These are phyloP conservation scores for Acanthornis magna DNA, from an alignment of 2,797 vertebrate genomes.

Conservation along the genomic window DNA sequence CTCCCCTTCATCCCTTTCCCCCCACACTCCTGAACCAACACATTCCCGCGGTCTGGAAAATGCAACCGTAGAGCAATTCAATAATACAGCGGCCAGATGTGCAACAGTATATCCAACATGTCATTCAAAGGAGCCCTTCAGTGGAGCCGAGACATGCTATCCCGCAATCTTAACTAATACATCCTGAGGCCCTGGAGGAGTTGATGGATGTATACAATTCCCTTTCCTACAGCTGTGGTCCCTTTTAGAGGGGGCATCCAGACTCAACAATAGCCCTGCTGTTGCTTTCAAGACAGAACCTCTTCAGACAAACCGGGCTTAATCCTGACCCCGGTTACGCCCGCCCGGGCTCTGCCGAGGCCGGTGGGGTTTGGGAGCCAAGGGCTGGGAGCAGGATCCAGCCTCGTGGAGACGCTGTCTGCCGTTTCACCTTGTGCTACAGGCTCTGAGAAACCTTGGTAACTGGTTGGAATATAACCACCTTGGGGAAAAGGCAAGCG, in stretches of 20 bases:
- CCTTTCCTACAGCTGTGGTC: conserved; percentile 68
- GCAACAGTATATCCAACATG: conserved; percentile 60
- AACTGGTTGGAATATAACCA: conserved; percentile 54
- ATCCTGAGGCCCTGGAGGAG: conserved; percentile 69
- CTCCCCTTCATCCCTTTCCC: background rate
- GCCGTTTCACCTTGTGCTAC: conserved; percentile 30
- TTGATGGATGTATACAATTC: conserved; percentile 69
- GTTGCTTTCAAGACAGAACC: conserved; percentile 65
- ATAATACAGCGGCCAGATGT: conserved; percentile 61
- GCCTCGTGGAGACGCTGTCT: background rate
- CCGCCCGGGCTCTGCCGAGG: background rate
- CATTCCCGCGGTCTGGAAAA: conserved; percentile 58
- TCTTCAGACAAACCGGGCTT: conserved; percentile 40
- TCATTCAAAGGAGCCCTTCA: conserved; percentile 69
- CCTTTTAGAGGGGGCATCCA: conserved; percentile 60
- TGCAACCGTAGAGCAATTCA: conserved; percentile 45
- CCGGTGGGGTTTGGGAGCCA: background rate
- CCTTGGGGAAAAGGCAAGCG: conserved; percentile 31
- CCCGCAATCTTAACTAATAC: conserved; percentile 67
- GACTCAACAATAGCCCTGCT: conserved; percentile 65
- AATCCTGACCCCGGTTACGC: conserved; percentile 18
- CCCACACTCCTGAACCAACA: background rate
- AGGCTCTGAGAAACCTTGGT: conserved; percentile 43
- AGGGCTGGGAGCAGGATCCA: conserved; percentile 2
- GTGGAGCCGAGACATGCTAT: conserved; percentile 61